Evolutionary conservation across 2,797 vertebrate genomes (phyloP), one percentile per base, ranked within the genome.

Genomic region (Amazonetta brasiliensis): DNA sequence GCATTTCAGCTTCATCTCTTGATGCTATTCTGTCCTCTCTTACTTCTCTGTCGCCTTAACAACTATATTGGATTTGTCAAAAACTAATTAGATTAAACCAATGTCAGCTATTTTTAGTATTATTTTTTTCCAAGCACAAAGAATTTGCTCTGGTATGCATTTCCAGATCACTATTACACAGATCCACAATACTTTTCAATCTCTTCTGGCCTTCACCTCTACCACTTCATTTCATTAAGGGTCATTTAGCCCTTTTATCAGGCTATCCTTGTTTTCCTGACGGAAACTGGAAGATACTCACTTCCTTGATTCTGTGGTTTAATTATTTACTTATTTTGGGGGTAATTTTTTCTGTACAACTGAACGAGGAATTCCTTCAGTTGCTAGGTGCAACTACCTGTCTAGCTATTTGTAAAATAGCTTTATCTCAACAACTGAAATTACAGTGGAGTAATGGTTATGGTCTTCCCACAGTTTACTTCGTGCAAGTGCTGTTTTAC

Each of bases 361-460:
- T 95, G 28, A 69, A 78, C 67, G 89, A 68, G 44, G 9, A 69
- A 44, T 16, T 90, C 28, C 75, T 95, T 94, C 80, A 77, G 59
- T 63, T 64, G 62, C 46, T 39, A n/a, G 43, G 39, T 35, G 33
- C 23, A 30, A 41, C 46, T 78, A 66, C 35, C 39, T 46, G 58
- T 60, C 33, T 58, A 75, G 41, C 16, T 93, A 37, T 84, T 89
- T 84, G 66, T 63, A 86, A 92, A 89, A 64, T 35, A 54, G 37
- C 73, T 92, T 90, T 89, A 84, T 87, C 80, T 94, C 64, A 80
- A 55, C 81, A 81, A 52, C 48, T 89, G 60, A 90, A 77, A 43
- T 28, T 59, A 31, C 20, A 64, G 23, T 68, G 75, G 60, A 90
- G 74, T 43, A 64, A 88, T 46, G n/a, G 60, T 94, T 89, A 91